phyloP scores from a whole-genome alignment of 2,888 invertebrate genomes.

The Morpho achilles region DNA sequence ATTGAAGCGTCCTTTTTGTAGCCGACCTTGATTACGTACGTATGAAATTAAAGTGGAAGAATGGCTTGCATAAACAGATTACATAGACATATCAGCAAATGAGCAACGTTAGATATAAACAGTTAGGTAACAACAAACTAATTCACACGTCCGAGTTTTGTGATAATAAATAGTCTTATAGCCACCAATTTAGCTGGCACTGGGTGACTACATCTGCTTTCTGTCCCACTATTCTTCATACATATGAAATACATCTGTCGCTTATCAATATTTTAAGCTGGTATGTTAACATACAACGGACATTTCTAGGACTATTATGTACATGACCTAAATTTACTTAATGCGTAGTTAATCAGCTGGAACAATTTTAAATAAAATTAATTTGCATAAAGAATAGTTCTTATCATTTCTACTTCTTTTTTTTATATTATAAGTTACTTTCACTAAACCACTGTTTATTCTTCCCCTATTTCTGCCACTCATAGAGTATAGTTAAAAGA shows the following conservation, averaged over 20 bases:
- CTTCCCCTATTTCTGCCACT: no score
- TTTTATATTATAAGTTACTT: no score
- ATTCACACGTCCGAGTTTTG: constrained; percentile 31
- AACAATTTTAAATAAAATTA: no score
- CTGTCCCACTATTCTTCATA: constrained; percentile 32
- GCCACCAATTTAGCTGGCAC: constrained; percentile 33
- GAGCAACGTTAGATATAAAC: constrained; percentile 6
- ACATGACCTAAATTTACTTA: no score
- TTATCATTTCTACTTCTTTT: neutral
- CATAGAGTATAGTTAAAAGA: no score
- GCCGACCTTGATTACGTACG: constrained; percentile 7
- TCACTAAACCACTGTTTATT: no score
- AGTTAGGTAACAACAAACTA: constrained; percentile 23
- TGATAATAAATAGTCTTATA: constrained; percentile 29
- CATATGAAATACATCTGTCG: constrained; percentile 38
- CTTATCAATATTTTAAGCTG: neutral
- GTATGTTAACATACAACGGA: no score
- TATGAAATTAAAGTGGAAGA: constrained; percentile 3
- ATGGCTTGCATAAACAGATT: constrained; percentile 7
- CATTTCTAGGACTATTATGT: no score
- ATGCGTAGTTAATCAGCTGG: no score
- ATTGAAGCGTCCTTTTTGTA: neutral
- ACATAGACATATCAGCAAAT: constrained; percentile 11
- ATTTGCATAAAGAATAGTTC: neutral
- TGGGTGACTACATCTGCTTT: constrained; percentile 39